phyloP scores from a whole-genome alignment of 2,888 invertebrate species.

The Uloborus plumipes region DNA sequence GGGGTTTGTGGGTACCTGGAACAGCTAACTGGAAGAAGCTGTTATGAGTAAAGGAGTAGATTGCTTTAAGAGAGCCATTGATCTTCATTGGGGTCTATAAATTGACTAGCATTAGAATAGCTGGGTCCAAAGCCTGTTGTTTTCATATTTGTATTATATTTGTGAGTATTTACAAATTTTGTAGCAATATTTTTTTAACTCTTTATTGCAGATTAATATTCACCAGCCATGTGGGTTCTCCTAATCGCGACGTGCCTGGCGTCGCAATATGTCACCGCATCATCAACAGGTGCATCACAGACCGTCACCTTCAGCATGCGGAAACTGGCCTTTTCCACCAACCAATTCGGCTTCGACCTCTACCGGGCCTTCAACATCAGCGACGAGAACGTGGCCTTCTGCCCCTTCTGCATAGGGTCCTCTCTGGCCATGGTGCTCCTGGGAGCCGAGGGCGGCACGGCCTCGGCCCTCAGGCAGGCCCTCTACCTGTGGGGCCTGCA shows the following conservation, averaged over 20 bases:
- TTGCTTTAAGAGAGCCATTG: no score
- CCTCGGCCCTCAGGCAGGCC: conserved; percentile 66
- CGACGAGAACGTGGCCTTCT: conserved; percentile 65
- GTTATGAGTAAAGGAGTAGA: no score
- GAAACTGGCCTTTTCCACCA: conserved; percentile 67
- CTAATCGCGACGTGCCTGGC: background rate
- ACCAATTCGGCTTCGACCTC: conserved; percentile 67
- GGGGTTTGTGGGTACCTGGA: no score
- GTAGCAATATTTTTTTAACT: no score
- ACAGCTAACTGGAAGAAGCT: no score
- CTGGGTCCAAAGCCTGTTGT: no score
- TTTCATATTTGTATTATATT: no score
- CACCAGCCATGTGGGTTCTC: background rate
- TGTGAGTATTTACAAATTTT: no score
- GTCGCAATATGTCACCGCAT: background rate
- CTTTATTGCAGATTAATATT: background rate
- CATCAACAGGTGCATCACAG: conserved; percentile 29
- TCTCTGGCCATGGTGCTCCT: conserved; percentile 67
- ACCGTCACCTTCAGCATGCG: conserved; percentile 67
- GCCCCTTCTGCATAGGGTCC: conserved; percentile 67
- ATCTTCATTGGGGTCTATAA: no score
- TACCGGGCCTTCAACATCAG: conserved; percentile 65
- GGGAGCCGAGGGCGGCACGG: conserved; percentile 64
- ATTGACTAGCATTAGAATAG: no score
- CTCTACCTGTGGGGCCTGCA: conserved; percentile 67